Conservation (phyloP, 2,888 invertebrate genomes). For the Melipona bicolor region DNA sequence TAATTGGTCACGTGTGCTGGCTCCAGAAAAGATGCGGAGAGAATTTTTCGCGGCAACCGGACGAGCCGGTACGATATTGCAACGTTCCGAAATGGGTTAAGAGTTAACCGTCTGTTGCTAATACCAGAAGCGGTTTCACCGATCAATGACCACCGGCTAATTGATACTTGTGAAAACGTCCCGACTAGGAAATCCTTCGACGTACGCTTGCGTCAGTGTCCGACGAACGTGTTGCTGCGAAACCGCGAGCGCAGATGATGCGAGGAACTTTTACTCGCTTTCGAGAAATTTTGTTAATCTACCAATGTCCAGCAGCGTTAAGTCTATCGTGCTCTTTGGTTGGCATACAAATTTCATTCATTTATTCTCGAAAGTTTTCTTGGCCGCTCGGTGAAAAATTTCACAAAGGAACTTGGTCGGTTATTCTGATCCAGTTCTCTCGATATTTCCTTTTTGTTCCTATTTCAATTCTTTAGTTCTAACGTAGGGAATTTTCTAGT, state of each 20-base stretch:
- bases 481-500: too few relatives aligned
- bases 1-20: constrained; percentile 33
- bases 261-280: constrained; percentile 55
- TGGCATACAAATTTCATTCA: neutral
- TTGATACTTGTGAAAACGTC: constrained; percentile 77
- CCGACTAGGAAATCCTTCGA: constrained; percentile 56
- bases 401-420: neutral
- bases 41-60: constrained; percentile 35
- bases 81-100: constrained; percentile 69
- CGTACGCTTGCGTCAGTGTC: constrained; percentile 33
- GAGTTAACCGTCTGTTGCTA: constrained; percentile 72
- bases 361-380: too few relatives aligned
- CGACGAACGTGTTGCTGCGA: constrained; percentile 34
- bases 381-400: neutral
- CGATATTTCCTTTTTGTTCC: too few relatives aligned
- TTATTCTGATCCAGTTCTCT: neutral
- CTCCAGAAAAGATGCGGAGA: constrained; percentile 2
- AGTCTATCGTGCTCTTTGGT: neutral
- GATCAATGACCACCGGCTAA: constrained; percentile 76
- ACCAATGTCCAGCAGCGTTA: neutral
- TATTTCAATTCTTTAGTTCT: too few relatives aligned
- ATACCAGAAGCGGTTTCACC: constrained; percentile 75
- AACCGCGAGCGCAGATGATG: constrained; percentile 13
- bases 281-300: constrained; percentile 43
- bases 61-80: constrained; percentile 31